These are phyloP conservation scores for Caerostris darwini DNA, from an alignment of 1,140 invertebrate genomes.

Conservation along the genomic window DNA sequence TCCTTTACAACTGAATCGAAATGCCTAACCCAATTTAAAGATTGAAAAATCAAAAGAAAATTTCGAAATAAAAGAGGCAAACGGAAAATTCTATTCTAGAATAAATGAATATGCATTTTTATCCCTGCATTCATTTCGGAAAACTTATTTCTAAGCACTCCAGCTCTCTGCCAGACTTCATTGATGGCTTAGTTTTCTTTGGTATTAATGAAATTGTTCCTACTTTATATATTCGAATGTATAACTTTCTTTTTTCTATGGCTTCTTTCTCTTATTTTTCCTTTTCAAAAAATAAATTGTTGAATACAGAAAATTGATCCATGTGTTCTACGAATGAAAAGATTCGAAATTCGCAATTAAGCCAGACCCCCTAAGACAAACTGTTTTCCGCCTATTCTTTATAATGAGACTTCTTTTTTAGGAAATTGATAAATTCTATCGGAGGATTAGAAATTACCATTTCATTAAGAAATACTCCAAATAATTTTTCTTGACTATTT, in stretches of 20 bases:
- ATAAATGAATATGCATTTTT: conserved; percentile 46
- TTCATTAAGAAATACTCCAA: too few relatives aligned
- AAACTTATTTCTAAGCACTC: background rate
- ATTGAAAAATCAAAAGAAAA: conserved; percentile 31
- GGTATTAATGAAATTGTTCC: conserved; percentile 60
- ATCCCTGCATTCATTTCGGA: background rate
- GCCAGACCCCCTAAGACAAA: background rate
- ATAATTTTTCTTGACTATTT: too few relatives aligned
- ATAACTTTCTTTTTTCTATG: background rate
- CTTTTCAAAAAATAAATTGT: background rate
- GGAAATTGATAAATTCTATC: too few relatives aligned
- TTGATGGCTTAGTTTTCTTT: conserved; percentile 21
- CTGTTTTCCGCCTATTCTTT: background rate
- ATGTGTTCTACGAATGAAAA: background rate
- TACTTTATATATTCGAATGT: background rate
- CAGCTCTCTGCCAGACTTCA: background rate
- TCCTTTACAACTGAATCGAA: conserved; percentile 12
- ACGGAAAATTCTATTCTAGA: conserved; percentile 10
- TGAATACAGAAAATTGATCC: background rate
- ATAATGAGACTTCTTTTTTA: too few relatives aligned
- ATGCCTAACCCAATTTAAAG: conserved; percentile 24
- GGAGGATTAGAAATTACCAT: too few relatives aligned
- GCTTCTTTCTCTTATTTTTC: background rate
- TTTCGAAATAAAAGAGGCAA: background rate
- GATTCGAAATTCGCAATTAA: background rate